Evolutionary conservation across 1,140 invertebrate species (phyloP), one percentile per base, ranked within the genome.

Genomic region (Drosophila tsacasi): DNA sequence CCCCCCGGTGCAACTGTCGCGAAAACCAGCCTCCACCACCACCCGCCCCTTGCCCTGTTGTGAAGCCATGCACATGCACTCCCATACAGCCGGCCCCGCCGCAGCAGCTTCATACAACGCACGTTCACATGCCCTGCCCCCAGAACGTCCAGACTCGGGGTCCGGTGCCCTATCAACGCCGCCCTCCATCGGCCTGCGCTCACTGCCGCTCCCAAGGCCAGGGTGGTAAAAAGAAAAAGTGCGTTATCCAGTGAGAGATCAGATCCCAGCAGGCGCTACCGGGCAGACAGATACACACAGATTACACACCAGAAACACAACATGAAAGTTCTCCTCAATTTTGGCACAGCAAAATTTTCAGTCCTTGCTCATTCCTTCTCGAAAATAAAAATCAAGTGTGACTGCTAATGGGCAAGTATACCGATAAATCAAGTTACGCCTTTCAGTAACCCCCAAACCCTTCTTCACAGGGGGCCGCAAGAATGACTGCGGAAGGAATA

Each of bases 331-430:
- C 21, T 35, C 49, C 27, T 2, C 42, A 44, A 62, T 62, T 49
- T 49, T 21, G 32, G 39, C 5, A 3, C 32, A 19, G 23, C 49
- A 17, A 79, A 79, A 79, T 71, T 78, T 25, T 2, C 39, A 69
- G 76, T 65, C 19, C 17, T 10, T 23, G 3, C 17, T 6, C 27
- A n/a, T 27, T 8, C 25, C 21, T 37, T 17, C 19, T 72, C 17
- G 25, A 39, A 39, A 23, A 25, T 57, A 39, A n/a, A 39, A 71
- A 64, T 27, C 47, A 10, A 54, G 62, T 69, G 46, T 65, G 76
- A 58, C 32, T 46, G 27, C 66, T 57, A 60, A 78, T 82, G 64
- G 80, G 79, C 59, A 82, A 81, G 78, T 81, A 19, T 17, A 80
- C 25, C 4, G 5, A 19, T 12, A 15, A 15, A 37, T 21, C 9